phyloP scores from a whole-genome alignment of 1,140 invertebrate genomes.

The Gonioctena quinquepunctata region DNA sequence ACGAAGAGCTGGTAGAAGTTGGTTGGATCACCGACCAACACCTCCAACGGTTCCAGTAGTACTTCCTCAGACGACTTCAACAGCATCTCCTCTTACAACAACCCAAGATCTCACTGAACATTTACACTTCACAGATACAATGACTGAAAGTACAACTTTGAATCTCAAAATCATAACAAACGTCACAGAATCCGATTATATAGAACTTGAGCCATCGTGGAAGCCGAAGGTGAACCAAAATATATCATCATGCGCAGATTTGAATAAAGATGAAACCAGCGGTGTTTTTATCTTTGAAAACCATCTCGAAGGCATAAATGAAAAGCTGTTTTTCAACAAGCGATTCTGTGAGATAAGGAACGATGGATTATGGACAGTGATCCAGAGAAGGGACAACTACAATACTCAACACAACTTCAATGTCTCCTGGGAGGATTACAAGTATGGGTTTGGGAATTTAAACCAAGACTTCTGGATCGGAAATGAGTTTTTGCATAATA shows the following conservation, averaged over 20 bases:
- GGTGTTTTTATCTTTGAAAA: conserved; percentile 42
- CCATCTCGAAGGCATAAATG: neutral
- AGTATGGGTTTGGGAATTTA: conserved; percentile 63
- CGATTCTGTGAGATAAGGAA: conserved; percentile 56
- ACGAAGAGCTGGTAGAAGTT: neutral
- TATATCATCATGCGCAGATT: conserved; percentile 25
- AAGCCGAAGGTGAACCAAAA: neutral
- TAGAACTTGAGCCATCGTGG: neutral
- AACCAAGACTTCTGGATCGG: conserved; percentile 68
- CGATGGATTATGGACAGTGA: conserved; percentile 59
- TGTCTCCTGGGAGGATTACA: conserved; percentile 65
- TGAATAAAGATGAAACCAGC: conserved; percentile 19
- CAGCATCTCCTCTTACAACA: neutral
- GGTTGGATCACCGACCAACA: neutral
- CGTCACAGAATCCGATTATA: neutral
- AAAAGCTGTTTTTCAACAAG: conserved; percentile 38
- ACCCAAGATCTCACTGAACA: neutral
- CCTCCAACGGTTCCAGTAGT: no score
- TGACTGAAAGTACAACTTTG: neutral
- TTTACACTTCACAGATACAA: neutral
- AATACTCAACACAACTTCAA: conserved; percentile 59
- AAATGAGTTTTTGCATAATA: conserved; percentile 64
- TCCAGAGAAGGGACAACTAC: conserved; percentile 50
- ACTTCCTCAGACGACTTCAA: neutral
- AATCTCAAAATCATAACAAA: neutral